Evolutionary conservation across 2,113 vertebrate genomes (phyloP).

Genomic region (Ceuthmochares aereus): DNA sequence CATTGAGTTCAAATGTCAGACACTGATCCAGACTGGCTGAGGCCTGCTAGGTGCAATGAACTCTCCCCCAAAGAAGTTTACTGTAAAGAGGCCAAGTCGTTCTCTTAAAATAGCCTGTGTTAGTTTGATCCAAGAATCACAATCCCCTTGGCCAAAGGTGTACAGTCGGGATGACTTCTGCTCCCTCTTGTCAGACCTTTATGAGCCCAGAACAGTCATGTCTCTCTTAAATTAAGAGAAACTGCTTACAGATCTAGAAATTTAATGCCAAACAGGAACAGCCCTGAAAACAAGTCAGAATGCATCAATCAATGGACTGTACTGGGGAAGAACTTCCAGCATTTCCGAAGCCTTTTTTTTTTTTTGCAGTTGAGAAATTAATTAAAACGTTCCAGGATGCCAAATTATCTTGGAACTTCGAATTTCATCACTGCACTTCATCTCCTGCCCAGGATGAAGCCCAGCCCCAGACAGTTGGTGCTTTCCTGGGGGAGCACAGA

Average conservation of each 20-base stretch:
- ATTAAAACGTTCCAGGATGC: slow-evolving; percentile 23
- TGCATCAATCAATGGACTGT: slow-evolving; percentile 23
- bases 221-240: slow-evolving; percentile 60
- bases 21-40: neutral
- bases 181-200: slow-evolving; percentile 64
- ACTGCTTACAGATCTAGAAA: slow-evolving; percentile 55
- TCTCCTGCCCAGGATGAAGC: slow-evolving; percentile 21
- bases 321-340: neutral
- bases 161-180: slow-evolving; percentile 53
- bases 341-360: slow-evolving; percentile 6
- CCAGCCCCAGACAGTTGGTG: neutral
- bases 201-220: slow-evolving; percentile 42
- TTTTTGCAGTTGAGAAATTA: slow-evolving; percentile 17
- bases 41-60: slow-evolving; percentile 62
- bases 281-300: slow-evolving; percentile 22
- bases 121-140: slow-evolving; percentile 69
- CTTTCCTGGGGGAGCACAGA: neutral
- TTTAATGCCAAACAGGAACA: slow-evolving; percentile 52
- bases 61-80: slow-evolving; percentile 58
- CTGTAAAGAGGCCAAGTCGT: slow-evolving; percentile 58
- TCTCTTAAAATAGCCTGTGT: slow-evolving; percentile 65
- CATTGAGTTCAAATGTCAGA: slow-evolving; percentile 20
- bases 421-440: neutral
- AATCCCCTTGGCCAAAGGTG: slow-evolving; percentile 69
- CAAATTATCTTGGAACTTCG: slow-evolving; percentile 36